Evolutionary conservation across 2,113 vertebrate genomes (phyloP).

Genomic region (Upupa epops): DNA sequence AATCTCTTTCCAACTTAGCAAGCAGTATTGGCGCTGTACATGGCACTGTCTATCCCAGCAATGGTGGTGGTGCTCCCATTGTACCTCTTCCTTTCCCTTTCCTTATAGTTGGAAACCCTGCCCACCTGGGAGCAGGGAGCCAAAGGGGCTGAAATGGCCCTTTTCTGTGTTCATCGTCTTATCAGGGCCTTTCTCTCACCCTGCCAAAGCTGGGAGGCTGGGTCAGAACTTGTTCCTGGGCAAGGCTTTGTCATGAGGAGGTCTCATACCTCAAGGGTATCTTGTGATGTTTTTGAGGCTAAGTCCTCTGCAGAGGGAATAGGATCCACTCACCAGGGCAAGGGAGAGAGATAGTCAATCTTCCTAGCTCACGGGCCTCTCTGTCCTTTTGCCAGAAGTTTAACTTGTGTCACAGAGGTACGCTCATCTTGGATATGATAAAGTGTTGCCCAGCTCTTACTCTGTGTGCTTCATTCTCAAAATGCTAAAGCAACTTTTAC

Average conservation of each 20-base stretch:
- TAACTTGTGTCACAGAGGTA: background rate
- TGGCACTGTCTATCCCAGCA: background rate
- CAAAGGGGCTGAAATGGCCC: background rate
- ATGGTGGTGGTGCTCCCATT: background rate
- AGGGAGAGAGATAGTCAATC: background rate
- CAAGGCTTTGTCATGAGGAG: background rate
- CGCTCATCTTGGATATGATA: background rate
- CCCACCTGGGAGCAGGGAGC: background rate
- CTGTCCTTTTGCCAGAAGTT: background rate
- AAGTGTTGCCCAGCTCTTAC: background rate
- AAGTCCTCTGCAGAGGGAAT: background rate
- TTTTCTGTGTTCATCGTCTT: background rate
- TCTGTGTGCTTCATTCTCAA: background rate
- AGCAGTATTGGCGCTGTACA: background rate
- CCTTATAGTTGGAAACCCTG: background rate
- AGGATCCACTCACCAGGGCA: background rate
- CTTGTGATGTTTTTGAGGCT: rapidly evolving
- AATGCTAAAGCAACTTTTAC: background rate
- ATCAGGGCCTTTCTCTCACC: background rate
- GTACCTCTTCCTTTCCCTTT: background rate
- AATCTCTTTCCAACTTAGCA: background rate
- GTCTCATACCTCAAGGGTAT: background rate
- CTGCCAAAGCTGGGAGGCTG: background rate
- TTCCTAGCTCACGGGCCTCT: background rate
- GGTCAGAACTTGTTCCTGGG: background rate